These are phyloP conservation scores for Apocrypta bakeri DNA, from an alignment of 1,140 invertebrate genomes.

Conservation along the genomic window DNA sequence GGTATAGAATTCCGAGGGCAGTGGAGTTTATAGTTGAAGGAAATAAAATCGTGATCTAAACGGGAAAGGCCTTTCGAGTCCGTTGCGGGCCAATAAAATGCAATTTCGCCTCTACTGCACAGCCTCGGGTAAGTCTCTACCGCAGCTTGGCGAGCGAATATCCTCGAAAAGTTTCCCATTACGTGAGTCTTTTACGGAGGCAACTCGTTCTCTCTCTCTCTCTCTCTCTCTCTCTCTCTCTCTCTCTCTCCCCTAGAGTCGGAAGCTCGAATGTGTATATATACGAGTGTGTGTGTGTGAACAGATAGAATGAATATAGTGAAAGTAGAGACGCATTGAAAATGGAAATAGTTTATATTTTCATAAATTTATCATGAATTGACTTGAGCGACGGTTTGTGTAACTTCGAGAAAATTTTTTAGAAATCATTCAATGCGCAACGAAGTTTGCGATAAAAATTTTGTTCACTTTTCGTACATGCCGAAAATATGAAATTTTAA, in stretches of 20 bases:
- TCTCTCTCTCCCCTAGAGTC: not conserved
- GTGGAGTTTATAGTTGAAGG: too few species aligned
- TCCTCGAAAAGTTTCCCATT: slow-evolving; percentile 49
- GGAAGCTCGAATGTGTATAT: slow-evolving; percentile 6
- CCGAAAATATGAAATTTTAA: too few species aligned
- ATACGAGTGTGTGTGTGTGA: not conserved
- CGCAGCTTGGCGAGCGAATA: slow-evolving; percentile 10
- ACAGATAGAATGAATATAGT: too few species aligned
- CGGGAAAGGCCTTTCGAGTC: slow-evolving; percentile 16
- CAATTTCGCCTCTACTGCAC: slow-evolving; percentile 31
- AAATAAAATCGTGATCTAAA: slow-evolving; percentile 19
- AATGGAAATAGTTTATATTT: not conserved
- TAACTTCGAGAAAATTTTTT: not conserved
- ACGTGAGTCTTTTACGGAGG: slow-evolving; percentile 41
- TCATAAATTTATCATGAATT: too few species aligned
- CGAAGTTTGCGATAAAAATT: too few species aligned
- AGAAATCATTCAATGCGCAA: too few species aligned
- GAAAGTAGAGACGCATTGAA: too few species aligned
- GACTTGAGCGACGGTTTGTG: too few species aligned
- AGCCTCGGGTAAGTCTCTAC: not conserved
- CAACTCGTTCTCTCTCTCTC: not conserved
- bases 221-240: not conserved
- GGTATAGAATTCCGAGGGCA: not conserved
- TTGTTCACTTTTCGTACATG: too few species aligned
- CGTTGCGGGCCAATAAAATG: slow-evolving; percentile 39